phyloP scores from a whole-genome alignment of 2,113 vertebrate species.

The Lates calcarifer region DNA sequence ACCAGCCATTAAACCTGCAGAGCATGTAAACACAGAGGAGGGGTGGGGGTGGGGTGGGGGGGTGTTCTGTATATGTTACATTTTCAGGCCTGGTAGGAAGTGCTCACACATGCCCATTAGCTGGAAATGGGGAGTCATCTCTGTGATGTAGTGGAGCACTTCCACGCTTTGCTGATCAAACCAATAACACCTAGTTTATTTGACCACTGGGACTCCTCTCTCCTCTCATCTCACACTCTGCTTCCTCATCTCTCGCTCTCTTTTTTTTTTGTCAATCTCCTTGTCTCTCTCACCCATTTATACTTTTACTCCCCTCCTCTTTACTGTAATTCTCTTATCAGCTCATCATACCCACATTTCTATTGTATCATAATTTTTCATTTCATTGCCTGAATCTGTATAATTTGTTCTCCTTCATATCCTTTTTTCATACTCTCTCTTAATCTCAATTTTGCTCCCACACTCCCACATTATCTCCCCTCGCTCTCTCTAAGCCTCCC shows the following conservation, averaged over 20 bases:
- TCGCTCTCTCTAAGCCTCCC: not conserved
- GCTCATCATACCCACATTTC: conserved; percentile 43
- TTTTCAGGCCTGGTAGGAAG: conserved; percentile 26
- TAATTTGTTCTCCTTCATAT: conserved; percentile 62
- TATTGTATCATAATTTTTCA: conserved; percentile 57
- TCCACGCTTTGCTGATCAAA: conserved; percentile 74
- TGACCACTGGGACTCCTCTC: conserved; percentile 62
- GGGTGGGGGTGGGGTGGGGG: not conserved
- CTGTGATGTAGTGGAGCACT: conserved; percentile 65
- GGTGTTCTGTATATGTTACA: not conserved
- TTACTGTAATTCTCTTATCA: conserved; percentile 47
- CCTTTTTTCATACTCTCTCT: conserved; percentile 35
- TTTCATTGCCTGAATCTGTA: conserved; percentile 52
- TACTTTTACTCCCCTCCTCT: conserved; percentile 1
- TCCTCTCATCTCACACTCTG: not conserved
- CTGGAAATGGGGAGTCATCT: conserved; percentile 54
- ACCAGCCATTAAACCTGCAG: conserved; percentile 23
- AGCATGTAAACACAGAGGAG: conserved; percentile 39
- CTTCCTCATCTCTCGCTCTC: not conserved
- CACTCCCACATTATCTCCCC: conserved; percentile 50
- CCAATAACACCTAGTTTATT: conserved; percentile 72
- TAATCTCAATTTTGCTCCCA: conserved; percentile 65
- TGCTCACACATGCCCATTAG: conserved; percentile 61
- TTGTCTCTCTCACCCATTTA: conserved; percentile 12
- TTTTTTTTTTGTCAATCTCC: not conserved